Percentiles rank a stretch among this genome's conserved stretches.
Evolutionary conservation across 2,888 invertebrate genomes (phyloP).

Genomic region (Cantharis lateralis): DNA sequence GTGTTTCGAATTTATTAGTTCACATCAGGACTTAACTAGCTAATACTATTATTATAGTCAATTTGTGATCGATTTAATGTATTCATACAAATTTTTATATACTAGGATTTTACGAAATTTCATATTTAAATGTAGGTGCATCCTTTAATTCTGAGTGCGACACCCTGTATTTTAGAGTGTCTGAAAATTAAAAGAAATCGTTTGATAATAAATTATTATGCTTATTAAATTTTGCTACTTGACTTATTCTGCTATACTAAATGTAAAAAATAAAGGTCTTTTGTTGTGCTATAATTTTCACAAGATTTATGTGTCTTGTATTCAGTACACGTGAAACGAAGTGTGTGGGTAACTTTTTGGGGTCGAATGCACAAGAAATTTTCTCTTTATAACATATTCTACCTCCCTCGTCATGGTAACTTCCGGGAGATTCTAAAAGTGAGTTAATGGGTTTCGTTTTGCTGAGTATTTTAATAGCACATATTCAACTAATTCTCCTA

Average conservation of each 20-base stretch:
- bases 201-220: neutral
- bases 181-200: neutral
- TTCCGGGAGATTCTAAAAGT: slow-evolving; percentile 13
- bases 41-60: too few relatives aligned
- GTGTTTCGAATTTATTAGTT: neutral
- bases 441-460: slow-evolving; percentile 1
- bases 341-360: slow-evolving; percentile 39
- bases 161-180: too few relatives aligned
- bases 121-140: too few relatives aligned
- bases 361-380: slow-evolving; percentile 28
- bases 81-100: too few relatives aligned
- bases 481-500: neutral
- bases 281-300: slow-evolving; percentile 2
- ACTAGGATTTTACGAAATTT: too few relatives aligned
- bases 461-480: neutral
- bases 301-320: slow-evolving; percentile 26
- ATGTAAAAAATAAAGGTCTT: neutral
- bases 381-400: slow-evolving; percentile 26
- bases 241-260: neutral
- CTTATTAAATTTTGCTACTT: neutral
- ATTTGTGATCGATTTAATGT: too few relatives aligned
- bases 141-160: too few relatives aligned
- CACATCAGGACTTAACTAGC: neutral
- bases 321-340: slow-evolving; percentile 28
- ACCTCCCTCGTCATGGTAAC: slow-evolving; percentile 21